These are phyloP conservation scores for Hemithea aestivaria DNA, from an alignment of 2,888 invertebrate genomes.

Conservation along the genomic window DNA sequence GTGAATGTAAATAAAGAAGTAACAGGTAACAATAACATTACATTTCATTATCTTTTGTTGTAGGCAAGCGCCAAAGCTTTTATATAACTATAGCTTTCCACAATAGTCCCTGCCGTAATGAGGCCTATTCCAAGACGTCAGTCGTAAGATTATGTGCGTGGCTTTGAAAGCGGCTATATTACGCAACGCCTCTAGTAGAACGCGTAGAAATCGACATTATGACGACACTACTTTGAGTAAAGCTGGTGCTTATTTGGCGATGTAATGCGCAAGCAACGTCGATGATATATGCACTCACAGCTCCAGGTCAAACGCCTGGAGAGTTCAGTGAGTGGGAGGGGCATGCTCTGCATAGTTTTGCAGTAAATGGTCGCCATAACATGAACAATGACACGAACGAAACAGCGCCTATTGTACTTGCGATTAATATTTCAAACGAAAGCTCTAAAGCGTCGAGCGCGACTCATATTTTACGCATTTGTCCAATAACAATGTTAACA, in stretches of 20 bases:
- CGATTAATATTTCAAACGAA: conserved; percentile 17
- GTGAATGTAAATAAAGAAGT: no score
- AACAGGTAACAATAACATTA: no score
- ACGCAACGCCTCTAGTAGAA: conserved; percentile 6
- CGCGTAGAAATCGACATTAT: conserved; percentile 2
- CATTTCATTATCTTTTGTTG: no score
- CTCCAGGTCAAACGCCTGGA: conserved; percentile 7
- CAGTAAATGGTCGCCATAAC: conserved; percentile 28
- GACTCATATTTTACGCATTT: conserved; percentile 7
- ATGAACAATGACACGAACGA: conserved; percentile 26
- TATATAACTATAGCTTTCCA: no score
- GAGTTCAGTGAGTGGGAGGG: conserved; percentile 8
- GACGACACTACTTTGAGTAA: conserved; percentile 8
- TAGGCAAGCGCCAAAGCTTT: no score
- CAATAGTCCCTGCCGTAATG: no score
- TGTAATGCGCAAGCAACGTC: conserved; percentile 9
- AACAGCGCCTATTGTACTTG: conserved; percentile 18
- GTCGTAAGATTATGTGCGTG: background rate
- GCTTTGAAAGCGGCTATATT: conserved; percentile 8
- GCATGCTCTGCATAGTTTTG: conserved; percentile 41
- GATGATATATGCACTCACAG: conserved; percentile 10
- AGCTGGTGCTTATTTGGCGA: conserved; percentile 11
- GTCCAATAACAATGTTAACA: conserved; percentile 13
- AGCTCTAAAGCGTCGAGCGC: conserved; percentile 23
- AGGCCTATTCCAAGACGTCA: background rate